Conservation (phyloP, 2,113 vertebrate genomes). For the Hyperoodon ampullatus region DNA sequence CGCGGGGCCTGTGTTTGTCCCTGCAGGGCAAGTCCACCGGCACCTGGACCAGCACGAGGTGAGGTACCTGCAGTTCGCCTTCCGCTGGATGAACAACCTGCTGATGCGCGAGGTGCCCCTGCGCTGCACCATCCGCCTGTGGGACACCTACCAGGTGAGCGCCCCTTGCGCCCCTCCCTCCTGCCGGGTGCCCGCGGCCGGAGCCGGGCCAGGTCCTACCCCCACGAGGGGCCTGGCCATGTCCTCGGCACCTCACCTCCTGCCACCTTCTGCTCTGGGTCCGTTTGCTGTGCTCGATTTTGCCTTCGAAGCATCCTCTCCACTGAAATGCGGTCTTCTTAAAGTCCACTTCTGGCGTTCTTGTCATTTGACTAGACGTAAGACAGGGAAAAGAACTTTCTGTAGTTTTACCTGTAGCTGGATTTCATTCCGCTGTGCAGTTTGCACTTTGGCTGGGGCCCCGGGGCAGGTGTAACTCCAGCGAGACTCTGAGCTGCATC, state of each 20-base stretch:
- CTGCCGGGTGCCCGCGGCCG: too few species aligned
- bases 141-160: conserved; percentile 97
- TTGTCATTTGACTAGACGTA: background rate
- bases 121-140: conserved; percentile 94
- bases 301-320: fast-evolving
- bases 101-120: conserved; percentile 96
- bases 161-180: background rate
- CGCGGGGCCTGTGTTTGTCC: conserved; percentile 52
- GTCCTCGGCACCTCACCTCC: fast-evolving
- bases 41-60: conserved; percentile 97
- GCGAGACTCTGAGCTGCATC: background rate
- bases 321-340: fast-evolving
- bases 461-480: fast-evolving
- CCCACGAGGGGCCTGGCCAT: fast-evolving
- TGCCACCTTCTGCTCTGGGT: fast-evolving
- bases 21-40: conserved; percentile 92
- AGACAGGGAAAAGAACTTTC: background rate
- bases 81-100: conserved; percentile 99
- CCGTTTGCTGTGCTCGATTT: fast-evolving
- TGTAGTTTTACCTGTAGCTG: fast-evolving
- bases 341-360: too few species aligned
- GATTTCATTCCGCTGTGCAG: fast-evolving
- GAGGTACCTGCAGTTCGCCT: conserved; percentile 97
- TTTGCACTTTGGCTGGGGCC: background rate
- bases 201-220: too few species aligned